Percentiles rank a stretch among this genome's conserved stretches.
These are phyloP conservation scores for Matsumurasca onukii DNA, from an alignment of 1,140 invertebrate species.

Conservation along the genomic window DNA sequence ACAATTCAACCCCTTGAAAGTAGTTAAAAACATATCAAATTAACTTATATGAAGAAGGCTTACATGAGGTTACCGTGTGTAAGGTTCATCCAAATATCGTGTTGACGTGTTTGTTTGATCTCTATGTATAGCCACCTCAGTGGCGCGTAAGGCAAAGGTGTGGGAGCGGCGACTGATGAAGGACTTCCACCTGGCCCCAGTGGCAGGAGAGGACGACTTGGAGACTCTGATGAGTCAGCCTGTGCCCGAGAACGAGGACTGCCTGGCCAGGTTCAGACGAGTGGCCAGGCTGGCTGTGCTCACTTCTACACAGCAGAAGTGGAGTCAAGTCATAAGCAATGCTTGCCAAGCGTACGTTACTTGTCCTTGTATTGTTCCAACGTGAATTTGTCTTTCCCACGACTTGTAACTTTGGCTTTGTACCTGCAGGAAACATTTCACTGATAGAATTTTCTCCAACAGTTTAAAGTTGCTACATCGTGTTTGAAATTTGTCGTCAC, in stretches of 20 bases:
- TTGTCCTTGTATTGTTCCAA: not conserved
- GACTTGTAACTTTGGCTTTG: not conserved
- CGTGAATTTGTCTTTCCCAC: not conserved
- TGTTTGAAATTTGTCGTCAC: no score
- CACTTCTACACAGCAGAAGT: slow-evolving; percentile 64
- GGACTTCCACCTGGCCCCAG: slow-evolving; percentile 78
- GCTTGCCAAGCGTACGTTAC: slow-evolving; percentile 57
- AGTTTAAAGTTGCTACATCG: no score
- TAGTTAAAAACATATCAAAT: no score
- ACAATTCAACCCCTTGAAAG: no score
- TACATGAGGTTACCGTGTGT: no score
- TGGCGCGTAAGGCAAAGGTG: slow-evolving; percentile 73
- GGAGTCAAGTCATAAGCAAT: slow-evolving; percentile 65
- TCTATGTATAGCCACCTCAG: not conserved
- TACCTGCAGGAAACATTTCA: no score
- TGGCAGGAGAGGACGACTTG: slow-evolving; percentile 58
- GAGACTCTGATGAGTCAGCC: slow-evolving; percentile 49
- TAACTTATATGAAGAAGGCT: no score
- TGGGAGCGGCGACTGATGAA: slow-evolving; percentile 84
- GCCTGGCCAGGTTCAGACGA: slow-evolving; percentile 65
- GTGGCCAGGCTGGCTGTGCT: slow-evolving; percentile 69
- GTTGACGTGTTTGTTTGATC: no score
- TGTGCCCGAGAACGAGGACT: slow-evolving; percentile 60
- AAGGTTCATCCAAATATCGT: no score
- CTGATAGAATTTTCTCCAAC: no score